Percentiles rank a stretch among this genome's conserved stretches.
Conservation (phyloP, 2,797 vertebrate genomes). For the Paratrypauchen microcephalus region DNA sequence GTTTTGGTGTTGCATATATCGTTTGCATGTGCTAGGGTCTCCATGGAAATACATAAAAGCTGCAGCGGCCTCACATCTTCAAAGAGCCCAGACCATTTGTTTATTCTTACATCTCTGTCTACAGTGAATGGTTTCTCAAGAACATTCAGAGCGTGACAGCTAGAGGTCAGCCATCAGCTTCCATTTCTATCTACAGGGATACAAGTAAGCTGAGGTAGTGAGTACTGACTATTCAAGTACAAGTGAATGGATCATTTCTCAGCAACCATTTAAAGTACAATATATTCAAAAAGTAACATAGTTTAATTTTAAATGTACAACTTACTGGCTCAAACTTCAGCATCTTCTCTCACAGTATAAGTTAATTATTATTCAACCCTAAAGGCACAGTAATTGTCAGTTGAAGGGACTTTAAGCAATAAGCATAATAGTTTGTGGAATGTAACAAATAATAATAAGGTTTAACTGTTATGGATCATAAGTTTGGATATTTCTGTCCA, state of each 20-base stretch:
- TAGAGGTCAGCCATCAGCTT: constrained; percentile 54
- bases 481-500: no score
- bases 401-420: no score
- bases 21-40: constrained; percentile 38
- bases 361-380: no score
- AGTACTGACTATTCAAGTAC: no score
- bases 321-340: no score
- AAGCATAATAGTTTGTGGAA: no score
- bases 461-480: no score
- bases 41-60: constrained; percentile 56
- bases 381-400: no score
- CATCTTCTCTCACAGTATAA: no score
- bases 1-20: constrained; percentile 22
- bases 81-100: constrained; percentile 61
- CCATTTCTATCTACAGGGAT: constrained; percentile 26
- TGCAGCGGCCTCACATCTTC: constrained; percentile 58
- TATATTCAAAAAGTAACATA: not conserved
- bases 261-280: not conserved
- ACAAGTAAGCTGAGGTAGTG: constrained; percentile 3
- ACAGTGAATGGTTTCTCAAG: constrained; percentile 34
- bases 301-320: not conserved
- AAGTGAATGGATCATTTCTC: not conserved
- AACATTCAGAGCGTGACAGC: constrained; percentile 36
- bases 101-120: constrained; percentile 49
- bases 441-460: no score